phyloP scores from a whole-genome alignment of 2,113 vertebrate species.

The Ctenomys sociabilis region DNA sequence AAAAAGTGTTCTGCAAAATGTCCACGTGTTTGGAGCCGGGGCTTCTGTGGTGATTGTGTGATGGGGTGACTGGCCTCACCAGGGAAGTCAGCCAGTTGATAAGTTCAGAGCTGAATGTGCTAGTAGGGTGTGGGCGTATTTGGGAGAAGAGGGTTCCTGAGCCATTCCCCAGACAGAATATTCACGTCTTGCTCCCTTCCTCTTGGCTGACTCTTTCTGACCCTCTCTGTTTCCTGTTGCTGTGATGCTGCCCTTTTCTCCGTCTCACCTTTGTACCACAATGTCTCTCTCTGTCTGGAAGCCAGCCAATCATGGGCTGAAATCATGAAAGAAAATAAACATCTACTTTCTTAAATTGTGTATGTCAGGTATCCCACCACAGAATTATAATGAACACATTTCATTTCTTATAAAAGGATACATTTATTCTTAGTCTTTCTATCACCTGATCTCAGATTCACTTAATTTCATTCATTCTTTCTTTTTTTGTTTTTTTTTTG shows the following conservation, averaged over 20 bases:
- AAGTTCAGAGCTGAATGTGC: neutral
- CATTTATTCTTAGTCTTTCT: slow-evolving; percentile 64
- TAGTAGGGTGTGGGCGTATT: neutral
- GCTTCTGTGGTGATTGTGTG: neutral
- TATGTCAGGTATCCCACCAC: neutral
- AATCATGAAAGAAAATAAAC: neutral
- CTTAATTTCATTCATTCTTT: slow-evolving; percentile 41
- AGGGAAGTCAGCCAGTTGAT: neutral
- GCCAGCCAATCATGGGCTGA: neutral
- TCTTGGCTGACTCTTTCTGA: neutral
- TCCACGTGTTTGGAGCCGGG: neutral
- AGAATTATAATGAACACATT: neutral
- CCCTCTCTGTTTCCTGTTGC: neutral
- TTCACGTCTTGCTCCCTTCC: neutral
- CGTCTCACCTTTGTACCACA: neutral
- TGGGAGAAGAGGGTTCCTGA: neutral
- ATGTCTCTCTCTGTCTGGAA: neutral
- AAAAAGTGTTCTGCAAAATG: neutral
- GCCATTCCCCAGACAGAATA: neutral
- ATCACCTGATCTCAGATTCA: slow-evolving; percentile 66
- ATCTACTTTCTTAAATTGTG: neutral
- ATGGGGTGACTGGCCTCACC: neutral
- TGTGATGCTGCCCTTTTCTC: neutral
- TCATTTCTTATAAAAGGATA: slow-evolving; percentile 55
- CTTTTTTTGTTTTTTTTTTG: too few species aligned